Percentiles rank a stretch among this genome's conserved stretches.
Conservation (phyloP, 2,888 invertebrate species). For the Gymnoscelis rufifasciata region DNA sequence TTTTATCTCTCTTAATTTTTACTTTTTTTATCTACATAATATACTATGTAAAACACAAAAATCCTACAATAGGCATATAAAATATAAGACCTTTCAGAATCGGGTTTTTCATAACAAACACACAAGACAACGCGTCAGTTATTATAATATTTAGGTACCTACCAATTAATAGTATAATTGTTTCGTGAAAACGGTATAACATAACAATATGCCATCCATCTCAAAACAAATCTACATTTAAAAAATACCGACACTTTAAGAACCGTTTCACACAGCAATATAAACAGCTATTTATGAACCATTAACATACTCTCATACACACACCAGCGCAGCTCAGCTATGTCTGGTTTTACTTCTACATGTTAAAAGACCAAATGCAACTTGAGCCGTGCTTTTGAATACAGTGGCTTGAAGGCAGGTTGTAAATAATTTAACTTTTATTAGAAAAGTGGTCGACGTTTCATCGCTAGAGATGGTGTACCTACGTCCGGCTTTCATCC, state of each 20-base stretch:
- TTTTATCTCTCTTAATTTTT: no score
- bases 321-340: slow-evolving; percentile 9
- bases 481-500: not conserved
- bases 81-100: no score
- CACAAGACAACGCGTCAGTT: no score
- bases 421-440: slow-evolving; percentile 27
- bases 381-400: slow-evolving; percentile 20
- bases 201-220: slow-evolving; percentile 5
- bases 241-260: slow-evolving; percentile 4
- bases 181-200: no score
- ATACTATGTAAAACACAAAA: no score
- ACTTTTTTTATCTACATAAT: no score
- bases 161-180: no score
- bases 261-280: slow-evolving; percentile 13
- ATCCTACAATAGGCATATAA: no score
- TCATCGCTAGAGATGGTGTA: not conserved
- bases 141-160: no score
- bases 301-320: slow-evolving; percentile 13
- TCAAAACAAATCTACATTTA: not conserved
- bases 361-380: not conserved
- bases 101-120: no score
- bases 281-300: slow-evolving; percentile 15
- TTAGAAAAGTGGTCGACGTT: slow-evolving; percentile 21
- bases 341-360: slow-evolving; percentile 1
- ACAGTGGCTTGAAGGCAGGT: slow-evolving; percentile 16